Evolutionary conservation across 2,888 invertebrate genomes (phyloP), one percentile per base, ranked within the genome.

Genomic region (Hanleya hanleyi): DNA sequence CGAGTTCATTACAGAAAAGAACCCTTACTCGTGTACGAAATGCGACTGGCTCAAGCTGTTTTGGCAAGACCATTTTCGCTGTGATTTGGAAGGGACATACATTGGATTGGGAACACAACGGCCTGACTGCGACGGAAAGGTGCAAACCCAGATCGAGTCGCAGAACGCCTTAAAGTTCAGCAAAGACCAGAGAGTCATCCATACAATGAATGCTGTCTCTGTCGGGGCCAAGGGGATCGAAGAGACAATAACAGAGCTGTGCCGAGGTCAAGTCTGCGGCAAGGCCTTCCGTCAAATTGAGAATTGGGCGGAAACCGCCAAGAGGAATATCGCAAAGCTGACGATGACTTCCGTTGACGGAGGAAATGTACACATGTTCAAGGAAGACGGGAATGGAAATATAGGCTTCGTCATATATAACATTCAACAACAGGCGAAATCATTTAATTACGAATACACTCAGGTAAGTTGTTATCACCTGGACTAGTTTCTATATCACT

Each of bases 21-120:
- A 65, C 18, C 83, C 83, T 4, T 41, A 67, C 1, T 71, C 47
- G 4, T 69, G 75, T 37, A 62, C 73, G 5, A 67, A 73, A 57
- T 86, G 86, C 73, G 83, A 83, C 1, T 87, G 86, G 87, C 84
- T 86, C 70, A 67, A 75, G 22, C 81, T 85, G 72, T 87, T 83
- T 69, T 87, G 86, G 86, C 81, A 85, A 70, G 75, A 83, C 29
- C 65, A 73, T 12, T 86, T 85, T 70, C 38, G 79, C 41, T 88
- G 88, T 73, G 76, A 84, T 50, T 75, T 81, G 26, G 70, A 77
- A 7, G 82, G 80, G 9, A 82, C 82, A 64, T 86, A 85, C 69
- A 75, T 79, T 15, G 5, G 22, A 15, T 15, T 29, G 22, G 29
- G 29, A 29, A 18, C 4, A 57, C 26, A 57, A 15, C 47, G 18